Base-by-base conservation (phyloP, 2,888 invertebrate genomes). In the Plebejus argus region DNA sequence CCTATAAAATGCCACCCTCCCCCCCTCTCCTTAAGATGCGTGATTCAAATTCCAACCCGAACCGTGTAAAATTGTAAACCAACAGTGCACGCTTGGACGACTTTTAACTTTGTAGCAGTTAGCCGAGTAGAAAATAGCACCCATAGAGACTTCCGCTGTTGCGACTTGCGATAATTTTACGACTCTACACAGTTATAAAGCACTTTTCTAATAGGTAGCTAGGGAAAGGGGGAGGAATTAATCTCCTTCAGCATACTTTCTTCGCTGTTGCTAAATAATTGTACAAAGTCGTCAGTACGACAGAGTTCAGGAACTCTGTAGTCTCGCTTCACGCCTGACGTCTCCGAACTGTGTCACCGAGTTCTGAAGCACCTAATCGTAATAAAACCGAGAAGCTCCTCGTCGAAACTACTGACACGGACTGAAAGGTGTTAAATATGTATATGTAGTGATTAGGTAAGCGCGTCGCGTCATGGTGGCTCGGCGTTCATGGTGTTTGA, bases 391-490 rank as follows among this genome's bases (percentile, higher is more conserved):
- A 28, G 66, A 10, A 12, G 28, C 3, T 28, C 28, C 28, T 3
- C 28, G 23, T 66, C 66, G 28, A 5, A 66, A 12, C 66, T 28
- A 15, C 28, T 28, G 28, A 66, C 28, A 28, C 66, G 66, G 28
- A 28, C 66, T 28, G 66, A 28, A 28, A 66, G 28, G 66, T 66
- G 66, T 66, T 66, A 66, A 66, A 66, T 66, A 66, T 66, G 76
- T 76, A 10, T 33, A 20, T 33, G 61, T 28, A 49, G 70, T 53
- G 71, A 77, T 56, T 71, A 58, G 71, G 72, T 45, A 20, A 72
- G 77, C 71, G 35, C 66, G 66, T 15, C 66, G 28, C 66, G 71
- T 74, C 74, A 74, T 74, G 74, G 74, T 74, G 74, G 23, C 49
- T 28, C 49, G 74, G 74, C 72, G 66, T 33, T 66, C 33, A 72